phyloP scores from a whole-genome alignment of 2,113 vertebrate genomes.

The Sturnus vulgaris region DNA sequence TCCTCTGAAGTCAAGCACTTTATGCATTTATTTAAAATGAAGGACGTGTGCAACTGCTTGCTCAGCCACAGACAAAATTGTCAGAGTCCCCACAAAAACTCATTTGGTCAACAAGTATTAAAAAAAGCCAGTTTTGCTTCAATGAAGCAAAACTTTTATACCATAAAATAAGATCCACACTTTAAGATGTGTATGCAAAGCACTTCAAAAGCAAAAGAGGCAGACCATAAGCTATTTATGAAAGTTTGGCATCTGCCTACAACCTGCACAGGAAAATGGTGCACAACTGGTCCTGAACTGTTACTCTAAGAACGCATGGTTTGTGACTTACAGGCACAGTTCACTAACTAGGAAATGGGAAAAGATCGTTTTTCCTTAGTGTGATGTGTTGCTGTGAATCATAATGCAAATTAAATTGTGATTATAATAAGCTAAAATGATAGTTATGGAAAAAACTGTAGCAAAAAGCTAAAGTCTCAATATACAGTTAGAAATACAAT shows the following conservation, averaged over 20 bases:
- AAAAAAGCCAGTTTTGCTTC: not conserved
- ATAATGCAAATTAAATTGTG: slow-evolving; percentile 57
- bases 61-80: not conserved
- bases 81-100: not conserved
- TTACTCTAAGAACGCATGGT: not conserved
- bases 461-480: slow-evolving; percentile 61
- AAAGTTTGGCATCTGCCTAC: not conserved
- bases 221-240: not conserved
- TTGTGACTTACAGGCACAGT: not conserved
- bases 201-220: not conserved
- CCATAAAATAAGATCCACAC: not conserved
- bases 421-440: slow-evolving; percentile 35
- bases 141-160: not conserved
- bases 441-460: slow-evolving; percentile 32
- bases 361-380: not conserved
- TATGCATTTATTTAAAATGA: not conserved
- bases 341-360: not conserved
- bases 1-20: not conserved
- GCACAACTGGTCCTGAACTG: not conserved
- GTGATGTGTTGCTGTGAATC: slow-evolving; percentile 13
- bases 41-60: not conserved
- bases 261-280: not conserved
- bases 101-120: not conserved
- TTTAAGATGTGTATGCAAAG: not conserved
- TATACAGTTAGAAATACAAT: slow-evolving; percentile 74